Conservation (phyloP, 1,140 invertebrate genomes). For the Bombus sibiricus region DNA sequence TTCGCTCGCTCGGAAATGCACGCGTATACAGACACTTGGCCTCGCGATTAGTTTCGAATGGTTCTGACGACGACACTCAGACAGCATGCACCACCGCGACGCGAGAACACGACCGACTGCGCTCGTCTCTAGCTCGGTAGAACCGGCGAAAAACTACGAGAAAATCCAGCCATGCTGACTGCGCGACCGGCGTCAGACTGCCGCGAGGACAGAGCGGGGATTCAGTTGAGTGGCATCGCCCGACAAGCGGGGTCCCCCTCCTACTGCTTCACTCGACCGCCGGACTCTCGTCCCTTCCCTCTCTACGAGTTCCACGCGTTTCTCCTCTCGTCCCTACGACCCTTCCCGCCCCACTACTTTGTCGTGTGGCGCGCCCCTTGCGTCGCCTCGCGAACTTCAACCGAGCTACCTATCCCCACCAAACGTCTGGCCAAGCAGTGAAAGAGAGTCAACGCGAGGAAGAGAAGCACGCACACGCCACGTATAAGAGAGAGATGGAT, state of each 20-base stretch:
- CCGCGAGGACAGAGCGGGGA: conserved; percentile 75
- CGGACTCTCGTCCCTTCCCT: conserved; percentile 2
- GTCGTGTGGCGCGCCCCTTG: background rate
- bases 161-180: conserved; percentile 73
- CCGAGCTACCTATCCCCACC: conserved; percentile 36
- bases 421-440: background rate
- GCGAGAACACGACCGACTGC: background rate
- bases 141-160: conserved; percentile 62
- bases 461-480: background rate
- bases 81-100: conserved; percentile 27
- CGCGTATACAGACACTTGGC: background rate
- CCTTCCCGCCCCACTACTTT: conserved; percentile 30
- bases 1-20: background rate
- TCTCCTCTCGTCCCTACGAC: conserved; percentile 31
- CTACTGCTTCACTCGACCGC: background rate
- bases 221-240: conserved; percentile 76
- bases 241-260: conserved; percentile 63
- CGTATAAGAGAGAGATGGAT: conserved; percentile 12
- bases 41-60: background rate
- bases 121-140: conserved; percentile 42
- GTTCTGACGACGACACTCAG: background rate
- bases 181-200: conserved; percentile 82
- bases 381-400: conserved; percentile 24
- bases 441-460: conserved; percentile 42
- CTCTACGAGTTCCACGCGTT: background rate